These are phyloP conservation scores for Harpalus rufipes DNA, from an alignment of 2,888 invertebrate species.

Conservation along the genomic window DNA sequence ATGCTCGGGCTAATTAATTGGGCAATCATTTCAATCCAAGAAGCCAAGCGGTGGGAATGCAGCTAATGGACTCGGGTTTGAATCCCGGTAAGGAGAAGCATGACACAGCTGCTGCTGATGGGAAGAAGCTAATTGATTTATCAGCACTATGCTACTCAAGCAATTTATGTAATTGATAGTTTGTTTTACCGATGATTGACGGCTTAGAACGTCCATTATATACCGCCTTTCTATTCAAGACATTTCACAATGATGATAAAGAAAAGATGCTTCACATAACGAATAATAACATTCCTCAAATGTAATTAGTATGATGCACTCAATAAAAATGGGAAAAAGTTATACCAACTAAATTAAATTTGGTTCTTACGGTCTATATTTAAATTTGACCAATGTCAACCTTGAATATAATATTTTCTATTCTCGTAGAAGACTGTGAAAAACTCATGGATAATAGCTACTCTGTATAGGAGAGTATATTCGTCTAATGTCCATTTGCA, in stretches of 20 bases:
- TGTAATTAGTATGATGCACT: no score
- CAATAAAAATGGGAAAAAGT: no score
- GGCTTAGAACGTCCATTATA: slow-evolving; percentile 9
- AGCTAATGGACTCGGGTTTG: slow-evolving; percentile 41
- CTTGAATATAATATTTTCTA: no score
- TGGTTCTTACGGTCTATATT: no score
- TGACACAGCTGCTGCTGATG: slow-evolving; percentile 32
- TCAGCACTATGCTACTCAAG: slow-evolving; percentile 18
- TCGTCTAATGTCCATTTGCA: no score
- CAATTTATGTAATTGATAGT: slow-evolving; percentile 47
- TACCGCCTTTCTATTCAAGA: neutral
- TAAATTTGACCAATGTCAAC: no score
- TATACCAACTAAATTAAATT: no score
- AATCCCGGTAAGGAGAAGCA: slow-evolving; percentile 29
- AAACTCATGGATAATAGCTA: no score
- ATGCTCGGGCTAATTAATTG: slow-evolving; percentile 43
- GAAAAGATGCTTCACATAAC: neutral
- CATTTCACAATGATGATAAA: neutral
- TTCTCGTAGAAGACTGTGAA: no score
- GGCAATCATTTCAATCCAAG: slow-evolving; percentile 37
- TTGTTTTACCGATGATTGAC: slow-evolving; percentile 46
- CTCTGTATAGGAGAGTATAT: no score
- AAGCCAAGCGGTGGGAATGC: slow-evolving; percentile 18
- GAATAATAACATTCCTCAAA: neutral
- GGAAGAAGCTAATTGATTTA: slow-evolving; percentile 41